These are phyloP conservation scores for Pyrrhosoma nymphula DNA, from an alignment of 2,888 invertebrate genomes.

Conservation along the genomic window DNA sequence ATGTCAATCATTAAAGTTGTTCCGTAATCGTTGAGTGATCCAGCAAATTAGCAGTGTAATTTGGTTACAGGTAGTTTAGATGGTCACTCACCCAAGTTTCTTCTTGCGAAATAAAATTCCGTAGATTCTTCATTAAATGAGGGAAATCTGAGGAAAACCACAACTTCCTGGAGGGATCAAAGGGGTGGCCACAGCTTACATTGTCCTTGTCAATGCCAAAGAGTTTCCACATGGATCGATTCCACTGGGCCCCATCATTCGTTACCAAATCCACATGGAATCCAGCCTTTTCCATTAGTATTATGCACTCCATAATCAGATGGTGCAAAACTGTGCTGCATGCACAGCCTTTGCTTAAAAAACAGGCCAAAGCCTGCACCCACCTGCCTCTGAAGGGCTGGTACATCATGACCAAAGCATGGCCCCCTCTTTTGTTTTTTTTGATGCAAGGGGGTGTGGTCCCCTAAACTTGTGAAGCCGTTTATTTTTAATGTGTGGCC, in stretches of 20 bases:
- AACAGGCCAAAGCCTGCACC: no score
- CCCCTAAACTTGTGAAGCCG: constrained; percentile 62
- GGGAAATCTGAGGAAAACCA: constrained; percentile 70
- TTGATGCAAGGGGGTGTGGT: constrained; percentile 66
- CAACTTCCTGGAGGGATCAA: constrained; percentile 63
- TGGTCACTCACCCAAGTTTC: neutral
- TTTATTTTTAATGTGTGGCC: constrained; percentile 49
- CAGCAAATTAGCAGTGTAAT: neutral
- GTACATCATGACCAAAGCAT: constrained; percentile 69
- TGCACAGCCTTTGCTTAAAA: constrained; percentile 60
- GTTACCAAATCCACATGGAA: no score
- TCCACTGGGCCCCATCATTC: no score
- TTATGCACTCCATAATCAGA: constrained; percentile 64
- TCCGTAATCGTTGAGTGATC: no score
- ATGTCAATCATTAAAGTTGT: neutral
- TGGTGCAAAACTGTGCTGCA: constrained; percentile 16
- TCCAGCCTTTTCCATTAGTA: no score
- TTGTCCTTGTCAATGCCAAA: constrained; percentile 69
- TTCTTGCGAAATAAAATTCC: constrained; percentile 37
- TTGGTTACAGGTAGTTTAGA: neutral
- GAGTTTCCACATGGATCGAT: no score
- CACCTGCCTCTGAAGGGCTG: constrained; percentile 69
- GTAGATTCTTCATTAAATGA: constrained; percentile 67
- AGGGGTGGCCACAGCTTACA: constrained; percentile 67
- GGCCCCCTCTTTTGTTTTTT: constrained; percentile 67